Percentiles rank a stretch among this genome's conserved stretches.
phyloP scores from a whole-genome alignment of 2,888 invertebrate genomes.

The Cephonodes hylas region DNA sequence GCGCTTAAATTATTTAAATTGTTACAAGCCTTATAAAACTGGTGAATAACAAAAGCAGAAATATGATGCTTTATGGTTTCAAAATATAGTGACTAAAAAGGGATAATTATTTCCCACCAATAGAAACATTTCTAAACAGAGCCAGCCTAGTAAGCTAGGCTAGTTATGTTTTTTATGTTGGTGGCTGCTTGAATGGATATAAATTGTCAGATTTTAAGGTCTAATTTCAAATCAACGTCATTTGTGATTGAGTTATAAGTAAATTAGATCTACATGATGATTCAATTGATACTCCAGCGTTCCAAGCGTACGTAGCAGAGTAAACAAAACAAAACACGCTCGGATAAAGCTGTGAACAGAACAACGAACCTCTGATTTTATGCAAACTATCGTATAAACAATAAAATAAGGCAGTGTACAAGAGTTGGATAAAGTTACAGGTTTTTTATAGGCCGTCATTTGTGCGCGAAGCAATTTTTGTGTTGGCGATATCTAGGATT shows the following conservation, averaged over 20 bases:
- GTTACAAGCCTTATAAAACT: no score
- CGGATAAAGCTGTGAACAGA: constrained; percentile 5
- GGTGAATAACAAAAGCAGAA: no score
- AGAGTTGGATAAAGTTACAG: constrained; percentile 12
- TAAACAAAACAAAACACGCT: background rate
- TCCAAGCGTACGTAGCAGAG: background rate
- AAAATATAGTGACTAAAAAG: no score
- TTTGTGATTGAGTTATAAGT: background rate
- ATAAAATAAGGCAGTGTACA: constrained; percentile 12
- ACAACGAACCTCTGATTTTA: background rate
- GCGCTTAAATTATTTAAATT: no score
- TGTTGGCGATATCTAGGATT: constrained; percentile 33
- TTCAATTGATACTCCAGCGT: background rate
- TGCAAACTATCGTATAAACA: constrained; percentile 4
- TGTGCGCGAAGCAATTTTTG: constrained; percentile 11
- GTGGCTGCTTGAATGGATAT: no score
- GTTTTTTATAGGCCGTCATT: constrained; percentile 10
- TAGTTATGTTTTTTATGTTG: no score
- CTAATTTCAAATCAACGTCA: no score
- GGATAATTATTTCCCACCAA: no score
- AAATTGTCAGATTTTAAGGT: no score
- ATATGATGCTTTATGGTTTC: no score
- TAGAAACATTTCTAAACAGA: no score
- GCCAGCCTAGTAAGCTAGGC: no score
- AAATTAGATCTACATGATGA: background rate